A percentile compares a stretch with the other conserved stretches of the same genome.
These are phyloP conservation scores for Nylanderia fulva DNA, from an alignment of 1,140 invertebrate species.

Conservation along the genomic window DNA sequence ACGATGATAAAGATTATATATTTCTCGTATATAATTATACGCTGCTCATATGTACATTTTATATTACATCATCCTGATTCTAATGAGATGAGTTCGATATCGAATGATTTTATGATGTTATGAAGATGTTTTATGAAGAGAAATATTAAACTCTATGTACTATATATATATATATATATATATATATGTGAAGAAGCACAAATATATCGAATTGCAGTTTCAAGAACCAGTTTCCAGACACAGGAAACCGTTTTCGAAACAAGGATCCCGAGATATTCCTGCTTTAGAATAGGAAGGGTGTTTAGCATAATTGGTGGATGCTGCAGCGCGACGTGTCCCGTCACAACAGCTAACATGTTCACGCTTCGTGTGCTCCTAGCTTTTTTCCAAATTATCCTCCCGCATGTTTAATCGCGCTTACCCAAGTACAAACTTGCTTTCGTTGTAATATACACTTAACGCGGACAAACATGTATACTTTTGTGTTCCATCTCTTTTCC, in stretches of 20 bases:
- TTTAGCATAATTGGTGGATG: slow-evolving; percentile 77
- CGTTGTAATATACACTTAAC: slow-evolving; percentile 15
- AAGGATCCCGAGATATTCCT: slow-evolving; percentile 33
- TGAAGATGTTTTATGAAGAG: slow-evolving; percentile 41
- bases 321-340: slow-evolving; percentile 64
- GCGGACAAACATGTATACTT: not conserved
- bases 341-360: slow-evolving; percentile 70
- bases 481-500: slow-evolving; percentile 14
- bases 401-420: slow-evolving; percentile 59
- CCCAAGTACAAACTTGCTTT: slow-evolving; percentile 19
- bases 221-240: slow-evolving; percentile 59
- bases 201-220: slow-evolving; percentile 32
- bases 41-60: not conserved
- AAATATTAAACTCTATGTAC: no score
- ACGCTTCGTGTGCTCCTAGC: slow-evolving; percentile 68
- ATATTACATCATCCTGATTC: not conserved
- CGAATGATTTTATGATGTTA: slow-evolving; percentile 29
- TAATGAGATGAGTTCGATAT: not conserved
- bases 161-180: no score
- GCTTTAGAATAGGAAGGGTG: slow-evolving; percentile 51
- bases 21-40: not conserved
- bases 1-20: not conserved
- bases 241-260: slow-evolving; percentile 58
- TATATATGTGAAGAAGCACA: slow-evolving; percentile 22
- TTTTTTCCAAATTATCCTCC: slow-evolving; percentile 66